Conservation (phyloP, 2,888 invertebrate genomes). For the Tubulanus polymorphus region DNA sequence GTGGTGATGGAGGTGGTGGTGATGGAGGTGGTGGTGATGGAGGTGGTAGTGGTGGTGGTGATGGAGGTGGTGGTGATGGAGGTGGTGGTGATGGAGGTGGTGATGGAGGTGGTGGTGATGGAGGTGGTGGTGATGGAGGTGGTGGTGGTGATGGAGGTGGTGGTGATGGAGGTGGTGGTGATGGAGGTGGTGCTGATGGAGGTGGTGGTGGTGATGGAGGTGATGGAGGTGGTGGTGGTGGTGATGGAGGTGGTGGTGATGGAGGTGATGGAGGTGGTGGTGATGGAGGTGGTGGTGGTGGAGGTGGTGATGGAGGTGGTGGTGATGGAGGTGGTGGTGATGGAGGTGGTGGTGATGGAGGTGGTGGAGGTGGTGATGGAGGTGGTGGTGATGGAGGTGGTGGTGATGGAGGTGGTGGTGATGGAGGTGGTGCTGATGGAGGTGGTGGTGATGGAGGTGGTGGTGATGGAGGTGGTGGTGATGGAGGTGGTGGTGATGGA, state of each 20-base stretch:
- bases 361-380: not conserved
- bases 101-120: conserved; percentile 1
- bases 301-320: conserved; percentile 53
- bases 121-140: conserved; percentile 23
- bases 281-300: conserved; percentile 57
- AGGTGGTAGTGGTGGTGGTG: conserved; percentile 3
- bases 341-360: conserved; percentile 45
- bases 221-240: not conserved
- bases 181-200: too few relatives aligned
- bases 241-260: conserved; percentile 29
- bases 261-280: too few relatives aligned
- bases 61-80: not conserved
- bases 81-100: not conserved
- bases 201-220: too few relatives aligned
- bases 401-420: not conserved
- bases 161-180: not conserved
- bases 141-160: not conserved
- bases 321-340: conserved; percentile 30
- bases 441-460: too few relatives aligned
- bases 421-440: not conserved
- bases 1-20: not conserved
- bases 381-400: not conserved
- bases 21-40: conserved; percentile 3
- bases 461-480: not conserved
- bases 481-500: not conserved